Conservation (phyloP, 2,113 vertebrate species). For the Strigops habroptila region DNA sequence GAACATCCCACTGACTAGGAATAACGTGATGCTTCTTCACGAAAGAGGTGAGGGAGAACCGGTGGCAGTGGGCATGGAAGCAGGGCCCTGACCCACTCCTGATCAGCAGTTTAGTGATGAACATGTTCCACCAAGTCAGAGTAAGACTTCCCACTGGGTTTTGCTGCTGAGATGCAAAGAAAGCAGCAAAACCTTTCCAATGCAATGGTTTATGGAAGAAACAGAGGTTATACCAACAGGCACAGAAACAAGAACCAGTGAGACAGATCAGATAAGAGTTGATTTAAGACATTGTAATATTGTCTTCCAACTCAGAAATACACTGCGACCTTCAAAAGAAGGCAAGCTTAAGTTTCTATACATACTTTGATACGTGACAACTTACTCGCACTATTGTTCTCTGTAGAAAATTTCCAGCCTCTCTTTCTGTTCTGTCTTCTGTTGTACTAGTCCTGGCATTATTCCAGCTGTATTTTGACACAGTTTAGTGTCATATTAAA, state of each 20-base stretch:
- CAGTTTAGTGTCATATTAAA: not conserved
- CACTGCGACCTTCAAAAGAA: not conserved
- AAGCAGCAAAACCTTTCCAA: not conserved
- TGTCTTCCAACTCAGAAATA: not conserved
- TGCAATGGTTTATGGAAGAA: not conserved
- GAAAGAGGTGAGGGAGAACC: not conserved
- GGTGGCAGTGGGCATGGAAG: not conserved
- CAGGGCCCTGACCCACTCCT: not conserved
- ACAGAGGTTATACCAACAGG: not conserved
- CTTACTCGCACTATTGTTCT: not conserved
- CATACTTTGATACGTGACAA: not conserved
- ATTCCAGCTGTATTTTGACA: not conserved
- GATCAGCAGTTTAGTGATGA: not conserved
- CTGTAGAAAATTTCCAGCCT: not conserved
- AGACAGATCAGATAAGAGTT: not conserved
- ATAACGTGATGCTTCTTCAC: not conserved
- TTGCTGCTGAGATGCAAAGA: accelerated
- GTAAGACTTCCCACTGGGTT: not conserved
- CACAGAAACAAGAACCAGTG: not conserved
- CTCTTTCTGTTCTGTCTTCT: not conserved
- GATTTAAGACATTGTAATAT: not conserved
- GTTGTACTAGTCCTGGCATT: not conserved
- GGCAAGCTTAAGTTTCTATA: not conserved
- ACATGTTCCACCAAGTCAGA: not conserved
- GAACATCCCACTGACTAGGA: not conserved